Evolutionary conservation across 2,113 vertebrate genomes (phyloP).

Genomic region (Phoxinus phoxinus): DNA sequence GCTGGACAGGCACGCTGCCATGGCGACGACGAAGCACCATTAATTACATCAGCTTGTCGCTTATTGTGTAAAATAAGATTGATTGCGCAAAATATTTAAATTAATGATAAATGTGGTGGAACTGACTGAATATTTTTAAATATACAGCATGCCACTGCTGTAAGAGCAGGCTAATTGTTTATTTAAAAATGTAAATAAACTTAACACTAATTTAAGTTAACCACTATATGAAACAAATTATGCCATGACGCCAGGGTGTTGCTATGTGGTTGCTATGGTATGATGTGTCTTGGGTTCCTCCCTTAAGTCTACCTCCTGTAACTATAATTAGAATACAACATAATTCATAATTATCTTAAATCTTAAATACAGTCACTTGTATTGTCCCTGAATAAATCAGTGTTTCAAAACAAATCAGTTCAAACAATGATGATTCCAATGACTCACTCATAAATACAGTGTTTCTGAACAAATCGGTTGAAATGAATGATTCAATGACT

Average conservation of each 20-base stretch:
- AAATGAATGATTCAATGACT: background rate
- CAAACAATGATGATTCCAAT: background rate
- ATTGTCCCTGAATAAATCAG: background rate
- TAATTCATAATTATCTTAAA: too few relatives aligned
- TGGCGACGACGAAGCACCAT: slow-evolving; percentile 17
- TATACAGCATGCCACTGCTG: background rate
- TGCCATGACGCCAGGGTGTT: background rate
- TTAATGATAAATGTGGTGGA: background rate
- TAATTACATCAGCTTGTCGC: slow-evolving; percentile 19
- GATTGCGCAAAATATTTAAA: background rate
- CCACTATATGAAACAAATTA: background rate
- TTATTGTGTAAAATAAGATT: slow-evolving; percentile 21
- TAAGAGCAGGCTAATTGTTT: background rate
- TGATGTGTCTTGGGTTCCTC: too few relatives aligned
- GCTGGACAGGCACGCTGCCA: slow-evolving; percentile 45
- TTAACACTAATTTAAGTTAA: background rate
- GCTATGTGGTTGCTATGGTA: background rate
- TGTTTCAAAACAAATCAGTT: background rate
- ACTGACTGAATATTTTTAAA: background rate
- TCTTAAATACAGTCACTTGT: background rate
- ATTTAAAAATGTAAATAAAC: background rate
- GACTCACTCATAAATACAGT: background rate
- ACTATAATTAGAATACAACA: too few relatives aligned
- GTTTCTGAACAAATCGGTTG: background rate
- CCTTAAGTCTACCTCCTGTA: too few relatives aligned